Conservation (phyloP, 2,888 invertebrate genomes). For the Lutraria lutraria region DNA sequence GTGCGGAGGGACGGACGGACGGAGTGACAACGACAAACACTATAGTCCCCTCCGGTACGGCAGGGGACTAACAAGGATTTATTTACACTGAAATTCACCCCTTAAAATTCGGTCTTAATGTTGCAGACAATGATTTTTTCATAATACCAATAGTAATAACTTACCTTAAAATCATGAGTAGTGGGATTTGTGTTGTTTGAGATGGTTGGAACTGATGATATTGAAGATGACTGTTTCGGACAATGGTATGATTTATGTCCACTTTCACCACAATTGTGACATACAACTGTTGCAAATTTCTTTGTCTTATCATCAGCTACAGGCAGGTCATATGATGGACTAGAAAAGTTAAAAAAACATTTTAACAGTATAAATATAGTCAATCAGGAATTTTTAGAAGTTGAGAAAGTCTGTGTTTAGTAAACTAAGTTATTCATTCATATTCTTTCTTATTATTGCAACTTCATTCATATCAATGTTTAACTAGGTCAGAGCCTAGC, state of each 20-base stretch:
- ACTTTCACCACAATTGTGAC: slow-evolving; percentile 98
- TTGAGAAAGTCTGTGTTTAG: too few species aligned
- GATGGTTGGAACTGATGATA: not conserved
- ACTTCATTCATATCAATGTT: too few species aligned
- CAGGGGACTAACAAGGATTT: too few species aligned
- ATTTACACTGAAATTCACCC: too few species aligned
- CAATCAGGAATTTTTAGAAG: not conserved
- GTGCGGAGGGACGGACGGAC: too few species aligned
- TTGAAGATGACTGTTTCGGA: slow-evolving; percentile 67
- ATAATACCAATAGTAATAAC: not conserved
- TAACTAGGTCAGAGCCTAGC: too few species aligned
- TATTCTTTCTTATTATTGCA: too few species aligned
- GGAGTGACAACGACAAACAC: too few species aligned
- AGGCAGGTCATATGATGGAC: slow-evolving; percentile 96
- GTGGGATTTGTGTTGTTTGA: not conserved
- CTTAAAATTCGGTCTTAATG: too few species aligned
- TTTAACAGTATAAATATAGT: not conserved
- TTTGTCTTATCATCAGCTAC: slow-evolving; percentile 90
- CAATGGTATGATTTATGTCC: slow-evolving; percentile 98
- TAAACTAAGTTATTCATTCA: too few species aligned
- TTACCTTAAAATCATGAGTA: not conserved
- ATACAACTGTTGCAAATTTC: slow-evolving; percentile 91
- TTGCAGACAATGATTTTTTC: too few species aligned
- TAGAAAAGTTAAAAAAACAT: slow-evolving; percentile 83
- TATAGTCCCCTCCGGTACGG: too few species aligned